Evolutionary conservation across 2,888 invertebrate species (phyloP).

Genomic region (Ormyrus nitidulus): DNA sequence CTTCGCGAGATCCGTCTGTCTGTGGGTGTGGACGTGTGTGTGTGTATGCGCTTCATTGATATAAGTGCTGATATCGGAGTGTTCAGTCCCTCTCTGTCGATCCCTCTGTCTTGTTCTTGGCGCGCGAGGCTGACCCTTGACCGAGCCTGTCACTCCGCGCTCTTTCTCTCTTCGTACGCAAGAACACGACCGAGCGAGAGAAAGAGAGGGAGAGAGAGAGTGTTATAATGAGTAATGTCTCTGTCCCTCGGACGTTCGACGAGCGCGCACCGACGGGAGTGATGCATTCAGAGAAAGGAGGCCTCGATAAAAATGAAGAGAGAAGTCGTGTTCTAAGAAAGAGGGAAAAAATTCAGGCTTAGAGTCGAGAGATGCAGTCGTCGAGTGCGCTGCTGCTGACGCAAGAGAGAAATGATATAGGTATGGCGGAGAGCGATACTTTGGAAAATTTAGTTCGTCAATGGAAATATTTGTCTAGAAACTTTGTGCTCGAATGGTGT

Average conservation of each 20-base stretch:
- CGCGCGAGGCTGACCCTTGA: constrained; percentile 64
- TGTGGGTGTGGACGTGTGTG: not conserved
- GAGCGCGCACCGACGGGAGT: not conserved
- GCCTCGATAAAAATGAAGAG: not conserved
- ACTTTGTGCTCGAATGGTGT: too few relatives aligned
- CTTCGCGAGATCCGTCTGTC: constrained; percentile 14
- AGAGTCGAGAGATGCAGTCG: constrained; percentile 21
- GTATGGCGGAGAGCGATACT: not conserved
- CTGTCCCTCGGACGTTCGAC: constrained; percentile 28
- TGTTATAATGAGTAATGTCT: constrained; percentile 69
- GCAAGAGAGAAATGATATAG: constrained; percentile 7
- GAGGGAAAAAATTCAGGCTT: not conserved
- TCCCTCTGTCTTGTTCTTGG: not conserved
- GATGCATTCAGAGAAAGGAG: not conserved
- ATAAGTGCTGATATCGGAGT: constrained; percentile 38
- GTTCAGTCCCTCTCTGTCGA: not conserved
- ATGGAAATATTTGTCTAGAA: too few relatives aligned
- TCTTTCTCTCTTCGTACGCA: constrained; percentile 20
- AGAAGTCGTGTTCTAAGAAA: not conserved
- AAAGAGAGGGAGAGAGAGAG: constrained; percentile 55
- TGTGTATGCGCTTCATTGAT: constrained; percentile 2
- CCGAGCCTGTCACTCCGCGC: constrained; percentile 62
- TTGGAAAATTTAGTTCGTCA: too few relatives aligned
- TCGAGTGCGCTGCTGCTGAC: not conserved
- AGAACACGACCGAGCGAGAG: constrained; percentile 58